Evolutionary conservation across 2,113 vertebrate species (phyloP).

Genomic region (Nipponia nippon): DNA sequence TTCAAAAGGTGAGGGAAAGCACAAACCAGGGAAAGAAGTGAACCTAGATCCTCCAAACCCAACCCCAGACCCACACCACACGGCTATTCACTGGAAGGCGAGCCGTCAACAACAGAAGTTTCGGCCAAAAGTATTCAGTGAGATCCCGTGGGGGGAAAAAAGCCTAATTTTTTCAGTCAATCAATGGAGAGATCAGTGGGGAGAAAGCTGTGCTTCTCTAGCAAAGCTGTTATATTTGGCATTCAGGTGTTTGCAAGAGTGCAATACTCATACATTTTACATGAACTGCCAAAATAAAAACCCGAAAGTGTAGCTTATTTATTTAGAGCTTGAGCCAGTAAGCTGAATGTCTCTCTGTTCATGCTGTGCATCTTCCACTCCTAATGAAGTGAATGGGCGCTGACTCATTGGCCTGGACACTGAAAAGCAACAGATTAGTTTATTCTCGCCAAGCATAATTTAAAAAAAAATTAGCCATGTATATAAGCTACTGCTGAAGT

Average conservation of each 20-base stretch:
- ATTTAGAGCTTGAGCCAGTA: background rate
- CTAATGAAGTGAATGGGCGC: background rate
- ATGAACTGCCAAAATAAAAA: background rate
- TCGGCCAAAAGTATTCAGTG: background rate
- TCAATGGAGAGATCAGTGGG: background rate
- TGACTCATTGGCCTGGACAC: background rate
- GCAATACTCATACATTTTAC: background rate
- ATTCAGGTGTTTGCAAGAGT: background rate
- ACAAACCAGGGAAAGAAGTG: background rate
- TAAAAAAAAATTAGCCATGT: background rate
- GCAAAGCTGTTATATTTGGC: background rate
- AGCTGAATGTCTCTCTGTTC: background rate
- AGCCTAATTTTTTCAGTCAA: background rate
- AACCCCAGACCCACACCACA: background rate
- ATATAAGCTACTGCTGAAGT: background rate
- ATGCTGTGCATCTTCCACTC: background rate
- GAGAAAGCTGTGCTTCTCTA: background rate
- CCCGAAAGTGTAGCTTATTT: background rate
- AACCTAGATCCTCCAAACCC: background rate
- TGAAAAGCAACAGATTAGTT: background rate
- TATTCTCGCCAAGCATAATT: background rate
- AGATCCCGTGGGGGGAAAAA: fast-evolving
- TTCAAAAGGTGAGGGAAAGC: background rate
- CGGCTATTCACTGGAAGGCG: background rate
- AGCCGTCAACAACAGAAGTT: background rate